Percentiles rank a stretch among this genome's conserved stretches.
These are phyloP conservation scores for Leptopilina clavipes DNA, from an alignment of 1,140 invertebrate genomes.

Conservation along the genomic window DNA sequence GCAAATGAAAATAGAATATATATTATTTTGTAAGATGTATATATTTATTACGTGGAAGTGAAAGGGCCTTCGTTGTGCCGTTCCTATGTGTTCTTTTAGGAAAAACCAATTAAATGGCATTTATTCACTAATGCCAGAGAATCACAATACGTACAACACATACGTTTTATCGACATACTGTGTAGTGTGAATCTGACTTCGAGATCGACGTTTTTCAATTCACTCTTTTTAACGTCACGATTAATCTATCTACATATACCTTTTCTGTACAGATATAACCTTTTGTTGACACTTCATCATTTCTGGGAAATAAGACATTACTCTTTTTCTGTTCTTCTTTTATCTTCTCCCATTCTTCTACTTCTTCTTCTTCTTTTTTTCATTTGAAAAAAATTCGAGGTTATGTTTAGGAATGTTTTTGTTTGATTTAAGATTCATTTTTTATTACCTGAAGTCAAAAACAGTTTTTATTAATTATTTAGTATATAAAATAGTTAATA, in stretches of 20 bases:
- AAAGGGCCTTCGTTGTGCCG: background rate
- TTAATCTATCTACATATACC: background rate
- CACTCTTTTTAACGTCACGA: conserved; percentile 13
- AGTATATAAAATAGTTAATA: too few species aligned
- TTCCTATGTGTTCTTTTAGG: background rate
- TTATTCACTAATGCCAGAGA: conserved; percentile 23
- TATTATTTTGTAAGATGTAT: background rate
- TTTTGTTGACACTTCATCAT: conserved; percentile 7
- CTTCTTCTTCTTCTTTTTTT: background rate
- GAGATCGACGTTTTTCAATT: conserved; percentile 5
- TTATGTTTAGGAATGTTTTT: too few species aligned
- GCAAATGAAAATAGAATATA: conserved; percentile 7
- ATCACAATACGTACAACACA: background rate
- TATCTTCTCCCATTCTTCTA: background rate
- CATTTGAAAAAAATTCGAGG: too few species aligned
- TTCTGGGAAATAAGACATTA: background rate
- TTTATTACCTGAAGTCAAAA: too few species aligned
- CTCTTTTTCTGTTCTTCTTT: too few species aligned
- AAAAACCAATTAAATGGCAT: conserved; percentile 24
- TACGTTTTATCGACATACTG: background rate
- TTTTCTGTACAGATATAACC: background rate
- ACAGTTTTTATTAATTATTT: too few species aligned
- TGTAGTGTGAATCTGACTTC: conserved; percentile 17
- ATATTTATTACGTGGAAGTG: background rate
- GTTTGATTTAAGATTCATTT: too few species aligned